Evolutionary conservation across 1,140 invertebrate genomes (phyloP).

Genomic region (Bombus consobrinus): DNA sequence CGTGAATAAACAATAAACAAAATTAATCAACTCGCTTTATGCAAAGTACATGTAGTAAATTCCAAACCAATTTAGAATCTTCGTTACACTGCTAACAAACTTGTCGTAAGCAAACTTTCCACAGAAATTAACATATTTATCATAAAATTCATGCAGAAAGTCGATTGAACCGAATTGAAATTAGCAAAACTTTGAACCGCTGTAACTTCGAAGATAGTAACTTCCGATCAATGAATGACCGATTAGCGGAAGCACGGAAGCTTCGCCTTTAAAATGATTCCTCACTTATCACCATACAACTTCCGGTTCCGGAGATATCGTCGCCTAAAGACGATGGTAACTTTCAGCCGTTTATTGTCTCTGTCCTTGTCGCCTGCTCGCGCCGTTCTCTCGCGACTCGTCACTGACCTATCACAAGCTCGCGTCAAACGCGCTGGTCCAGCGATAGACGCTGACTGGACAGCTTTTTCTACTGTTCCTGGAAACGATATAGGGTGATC

Average conservation of each 20-base stretch:
- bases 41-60: not conserved
- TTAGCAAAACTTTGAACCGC: not conserved
- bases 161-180: not conserved
- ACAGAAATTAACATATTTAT: not conserved
- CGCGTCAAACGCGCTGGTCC: not conserved
- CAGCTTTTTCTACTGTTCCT: not conserved
- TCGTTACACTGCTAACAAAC: too few relatives aligned
- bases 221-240: accelerated
- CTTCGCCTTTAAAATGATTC: not conserved
- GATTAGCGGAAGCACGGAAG: not conserved
- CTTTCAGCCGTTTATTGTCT: not conserved
- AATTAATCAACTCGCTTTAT: not conserved
- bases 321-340: not conserved
- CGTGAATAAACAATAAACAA: not conserved
- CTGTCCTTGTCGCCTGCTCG: not conserved
- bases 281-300: not conserved
- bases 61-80: not conserved
- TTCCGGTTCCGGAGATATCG: not conserved
- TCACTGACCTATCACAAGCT: not conserved
- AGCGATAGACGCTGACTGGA: not conserved
- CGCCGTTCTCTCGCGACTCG: not conserved
- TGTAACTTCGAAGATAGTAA: not conserved
- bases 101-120: not conserved
- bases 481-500: not conserved
- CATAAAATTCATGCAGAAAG: not conserved